Percentiles rank a stretch among this genome's conserved stretches.
phyloP scores from a whole-genome alignment of 1,140 invertebrate species.

The Drosophila eugracilis region DNA sequence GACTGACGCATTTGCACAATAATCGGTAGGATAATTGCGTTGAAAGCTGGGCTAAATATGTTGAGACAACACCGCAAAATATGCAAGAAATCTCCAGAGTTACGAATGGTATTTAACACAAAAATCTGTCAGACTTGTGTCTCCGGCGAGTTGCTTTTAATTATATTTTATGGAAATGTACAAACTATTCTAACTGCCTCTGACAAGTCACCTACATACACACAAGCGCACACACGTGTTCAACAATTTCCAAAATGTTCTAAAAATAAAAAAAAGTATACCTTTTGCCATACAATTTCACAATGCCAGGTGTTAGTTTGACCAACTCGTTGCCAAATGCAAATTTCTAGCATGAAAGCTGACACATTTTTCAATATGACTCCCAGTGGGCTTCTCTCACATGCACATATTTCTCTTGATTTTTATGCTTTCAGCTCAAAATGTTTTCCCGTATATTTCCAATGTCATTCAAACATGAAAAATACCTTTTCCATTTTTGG shows the following conservation, averaged over 20 bases:
- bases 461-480: constrained; percentile 10
- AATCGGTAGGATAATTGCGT: constrained; percentile 70
- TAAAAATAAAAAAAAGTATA: constrained; percentile 2
- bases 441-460: constrained; percentile 6
- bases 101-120: constrained; percentile 35
- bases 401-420: constrained; percentile 1
- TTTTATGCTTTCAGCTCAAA: constrained; percentile 3
- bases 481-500: constrained; percentile 6
- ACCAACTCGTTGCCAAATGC: constrained; percentile 48
- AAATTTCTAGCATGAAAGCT: constrained; percentile 36
- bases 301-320: constrained; percentile 49
- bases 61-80: constrained; percentile 61
- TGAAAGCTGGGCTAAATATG: constrained; percentile 59
- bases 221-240: constrained; percentile 1
- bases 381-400: constrained; percentile 14
- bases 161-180: constrained; percentile 76
- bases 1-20: constrained; percentile 57
- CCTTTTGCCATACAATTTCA: constrained; percentile 16
- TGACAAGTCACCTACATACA: constrained; percentile 53
- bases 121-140: constrained; percentile 16
- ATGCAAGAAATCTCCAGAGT: constrained; percentile 67
- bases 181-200: constrained; percentile 17
- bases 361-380: constrained; percentile 42
- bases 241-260: constrained; percentile 28
- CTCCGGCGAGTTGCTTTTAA: constrained; percentile 68